phyloP scores from a whole-genome alignment of 2,888 invertebrate genomes.

The Eueremaeus valkanovi region DNA sequence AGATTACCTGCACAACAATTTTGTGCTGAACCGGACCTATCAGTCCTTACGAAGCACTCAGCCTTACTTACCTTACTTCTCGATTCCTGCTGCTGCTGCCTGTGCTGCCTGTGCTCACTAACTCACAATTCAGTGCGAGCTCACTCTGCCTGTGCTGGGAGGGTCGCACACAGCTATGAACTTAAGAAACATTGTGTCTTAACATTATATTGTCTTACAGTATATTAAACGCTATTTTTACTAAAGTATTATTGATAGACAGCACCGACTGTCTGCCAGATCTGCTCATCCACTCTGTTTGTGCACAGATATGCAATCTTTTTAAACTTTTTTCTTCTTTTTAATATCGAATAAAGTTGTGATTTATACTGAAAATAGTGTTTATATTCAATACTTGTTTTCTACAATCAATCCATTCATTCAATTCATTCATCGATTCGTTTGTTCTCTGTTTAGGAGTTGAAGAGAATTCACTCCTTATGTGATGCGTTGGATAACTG shows the following conservation, averaged over 20 bases:
- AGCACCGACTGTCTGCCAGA: no score
- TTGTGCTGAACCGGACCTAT: slow-evolving; percentile 10
- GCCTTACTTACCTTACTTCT: no score
- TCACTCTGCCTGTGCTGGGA: not conserved
- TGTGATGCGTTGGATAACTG: slow-evolving; percentile 22
- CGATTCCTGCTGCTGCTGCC: no score
- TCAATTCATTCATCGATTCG: not conserved
- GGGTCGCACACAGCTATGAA: not conserved
- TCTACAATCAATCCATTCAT: not conserved
- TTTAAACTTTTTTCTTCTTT: no score
- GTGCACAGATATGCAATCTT: no score
- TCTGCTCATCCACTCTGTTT: no score
- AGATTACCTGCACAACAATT: slow-evolving; percentile 3
- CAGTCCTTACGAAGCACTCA: not conserved
- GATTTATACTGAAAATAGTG: not conserved
- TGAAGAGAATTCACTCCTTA: not conserved
- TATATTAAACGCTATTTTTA: not conserved
- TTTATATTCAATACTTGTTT: not conserved
- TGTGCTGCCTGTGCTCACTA: not conserved
- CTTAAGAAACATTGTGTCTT: not conserved
- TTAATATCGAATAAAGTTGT: no score
- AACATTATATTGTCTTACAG: not conserved
- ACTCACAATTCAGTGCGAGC: no score
- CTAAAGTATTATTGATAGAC: not conserved
- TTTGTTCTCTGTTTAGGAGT: not conserved